These are phyloP conservation scores for Ailurus styani DNA, from an alignment of 2,113 vertebrate genomes.

Conservation along the genomic window DNA sequence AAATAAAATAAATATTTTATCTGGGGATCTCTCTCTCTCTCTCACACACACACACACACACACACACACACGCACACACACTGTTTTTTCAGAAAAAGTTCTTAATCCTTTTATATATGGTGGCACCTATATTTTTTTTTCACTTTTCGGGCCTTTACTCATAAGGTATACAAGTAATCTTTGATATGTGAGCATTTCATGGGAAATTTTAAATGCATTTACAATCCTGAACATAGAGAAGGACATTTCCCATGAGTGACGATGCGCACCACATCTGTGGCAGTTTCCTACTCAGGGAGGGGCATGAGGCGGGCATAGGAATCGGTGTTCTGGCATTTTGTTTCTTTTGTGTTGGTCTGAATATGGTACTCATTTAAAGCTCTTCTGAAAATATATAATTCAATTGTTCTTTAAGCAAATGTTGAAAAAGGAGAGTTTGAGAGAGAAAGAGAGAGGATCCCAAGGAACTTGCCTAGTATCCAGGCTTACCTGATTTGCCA, in stretches of 20 bases:
- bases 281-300: too few species aligned
- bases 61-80: background rate
- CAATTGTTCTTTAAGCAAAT: background rate
- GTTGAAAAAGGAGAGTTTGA: background rate
- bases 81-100: background rate
- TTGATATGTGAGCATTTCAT: background rate
- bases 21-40: too few species aligned
- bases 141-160: background rate
- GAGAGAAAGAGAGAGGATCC: background rate
- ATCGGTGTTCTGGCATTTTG: background rate
- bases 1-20: background rate
- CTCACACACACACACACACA: background rate
- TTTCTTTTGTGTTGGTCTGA: background rate
- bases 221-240: background rate
- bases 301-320: background rate
- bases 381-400: background rate
- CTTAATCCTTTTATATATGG: background rate
- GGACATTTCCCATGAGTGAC: background rate
- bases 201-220: background rate
- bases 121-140: background rate
- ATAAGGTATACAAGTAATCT: background rate
- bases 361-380: background rate
- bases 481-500: background rate
- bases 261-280: rapidly evolving
- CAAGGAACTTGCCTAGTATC: background rate